Evolutionary conservation across 2,113 vertebrate genomes (phyloP), one percentile per base, ranked within the genome.

Genomic region (Pterocles burchelli): DNA sequence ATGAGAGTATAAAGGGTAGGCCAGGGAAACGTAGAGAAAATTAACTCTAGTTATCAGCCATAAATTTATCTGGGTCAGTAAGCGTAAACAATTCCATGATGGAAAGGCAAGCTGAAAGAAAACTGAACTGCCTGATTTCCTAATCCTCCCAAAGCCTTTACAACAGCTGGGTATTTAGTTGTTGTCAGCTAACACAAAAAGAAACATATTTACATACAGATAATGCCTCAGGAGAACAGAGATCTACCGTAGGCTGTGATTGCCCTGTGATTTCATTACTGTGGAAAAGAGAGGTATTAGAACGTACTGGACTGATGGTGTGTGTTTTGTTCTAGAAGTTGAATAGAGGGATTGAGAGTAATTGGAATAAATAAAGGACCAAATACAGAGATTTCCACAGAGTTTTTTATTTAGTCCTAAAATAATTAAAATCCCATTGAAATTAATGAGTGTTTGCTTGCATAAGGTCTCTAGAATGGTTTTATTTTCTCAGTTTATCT

Each of bases 131-230:
- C 70, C 52, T 79, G 52, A 54, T 94, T 88, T 81, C 61, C 85
- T 94, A 70, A 96, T 97, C 65, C 73, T 90, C 12, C 65, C 76
- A 84, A 92, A 93, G 66, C 76, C 61, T 81, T 81, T 92, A 58
- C 43, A 89, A 73, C 86, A 96, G 83, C 88, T 95, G 68, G 83
- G 38, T 57, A 61, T 90, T 95, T 86, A 80, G 76, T 71, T 90
- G 81, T 87, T 91, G 76, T 90, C 76, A 86, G 38, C 76, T 80
- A 89, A 66, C 36, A 90, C 65, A 77, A 74, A 90, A 88, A 86
- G 80, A 93, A 92, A 72, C 83, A 65, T 88, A 88, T 89, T 96
- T 95, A 85, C 94, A 92, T 85, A 86, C 45, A 72, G 86, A 72
- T 93, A 90, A 38, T 72, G 57, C 41, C 85, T 65, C 57, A 7